These are phyloP conservation scores for Synanthedon andrenaeformis DNA, from an alignment of 2,888 invertebrate species.

Conservation along the genomic window DNA sequence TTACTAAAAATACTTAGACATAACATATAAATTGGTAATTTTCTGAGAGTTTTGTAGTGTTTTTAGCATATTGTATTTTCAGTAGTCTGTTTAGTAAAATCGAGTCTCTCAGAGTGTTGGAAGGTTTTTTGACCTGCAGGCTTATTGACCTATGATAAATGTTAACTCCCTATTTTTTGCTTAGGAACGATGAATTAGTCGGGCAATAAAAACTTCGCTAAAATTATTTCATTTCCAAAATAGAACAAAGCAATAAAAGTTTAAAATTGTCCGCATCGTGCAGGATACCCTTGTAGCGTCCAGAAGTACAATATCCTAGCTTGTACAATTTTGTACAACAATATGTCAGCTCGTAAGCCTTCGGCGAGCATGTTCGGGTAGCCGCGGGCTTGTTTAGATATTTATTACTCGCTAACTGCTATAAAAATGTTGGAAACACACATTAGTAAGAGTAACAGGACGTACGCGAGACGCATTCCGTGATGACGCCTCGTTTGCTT, in stretches of 20 bases:
- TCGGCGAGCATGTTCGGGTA: slow-evolving; percentile 13
- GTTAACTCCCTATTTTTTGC: too few relatives aligned
- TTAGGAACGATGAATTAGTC: too few relatives aligned
- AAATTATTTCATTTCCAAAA: too few relatives aligned
- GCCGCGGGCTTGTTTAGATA: slow-evolving; percentile 6
- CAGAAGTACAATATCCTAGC: not conserved
- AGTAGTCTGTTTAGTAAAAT: too few relatives aligned
- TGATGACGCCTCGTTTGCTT: slow-evolving; percentile 7
- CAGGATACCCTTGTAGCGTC: slow-evolving; percentile 5
- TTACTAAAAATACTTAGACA: too few relatives aligned
- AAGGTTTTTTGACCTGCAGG: too few relatives aligned
- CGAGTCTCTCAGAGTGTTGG: too few relatives aligned
- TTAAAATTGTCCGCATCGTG: slow-evolving; percentile 6
- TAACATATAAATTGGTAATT: too few relatives aligned
- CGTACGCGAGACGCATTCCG: slow-evolving; percentile 44
- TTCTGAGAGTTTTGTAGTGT: too few relatives aligned
- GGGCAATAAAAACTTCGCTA: too few relatives aligned
- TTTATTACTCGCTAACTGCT: slow-evolving; percentile 24
- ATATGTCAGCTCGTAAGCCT: slow-evolving; percentile 32
- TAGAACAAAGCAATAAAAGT: slow-evolving; percentile 8
- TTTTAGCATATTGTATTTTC: too few relatives aligned
- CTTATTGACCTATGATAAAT: too few relatives aligned
- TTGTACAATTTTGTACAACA: slow-evolving; percentile 11
- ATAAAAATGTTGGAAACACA: slow-evolving; percentile 54
- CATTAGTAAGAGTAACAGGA: slow-evolving; percentile 48